phyloP scores from a whole-genome alignment of 2,113 vertebrate genomes.

The Lophius piscatorius region DNA sequence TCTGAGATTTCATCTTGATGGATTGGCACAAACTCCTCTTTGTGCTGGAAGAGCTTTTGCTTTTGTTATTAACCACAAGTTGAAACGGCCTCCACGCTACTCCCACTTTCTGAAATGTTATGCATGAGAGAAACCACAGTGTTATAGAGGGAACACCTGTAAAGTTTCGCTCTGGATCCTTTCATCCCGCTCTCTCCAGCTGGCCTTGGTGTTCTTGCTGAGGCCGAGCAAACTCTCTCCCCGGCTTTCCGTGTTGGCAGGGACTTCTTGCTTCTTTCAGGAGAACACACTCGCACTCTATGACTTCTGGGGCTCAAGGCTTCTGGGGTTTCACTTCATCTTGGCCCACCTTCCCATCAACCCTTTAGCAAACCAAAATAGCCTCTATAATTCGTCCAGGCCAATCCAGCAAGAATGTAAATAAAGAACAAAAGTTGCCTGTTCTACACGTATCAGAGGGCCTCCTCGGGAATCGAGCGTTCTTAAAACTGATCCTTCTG shows the following conservation, averaged over 20 bases:
- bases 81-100: conserved; percentile 1
- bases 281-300: conserved; percentile 53
- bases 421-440: conserved; percentile 75
- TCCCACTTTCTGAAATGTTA: conserved; percentile 3
- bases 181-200: conserved; percentile 18
- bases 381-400: conserved; percentile 69
- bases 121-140: conserved; percentile 14
- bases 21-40: neutral
- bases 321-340: conserved; percentile 69
- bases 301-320: conserved; percentile 50
- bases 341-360: conserved; percentile 71
- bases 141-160: conserved; percentile 36
- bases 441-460: conserved; percentile 65
- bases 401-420: conserved; percentile 73
- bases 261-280: conserved; percentile 53
- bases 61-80: neutral
- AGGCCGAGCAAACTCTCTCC: conserved; percentile 36
- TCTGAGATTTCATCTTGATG: conserved; percentile 19
- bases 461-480: conserved; percentile 56
- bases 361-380: conserved; percentile 67
- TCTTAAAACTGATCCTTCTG: conserved; percentile 65
- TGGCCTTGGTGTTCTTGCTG: conserved; percentile 21
- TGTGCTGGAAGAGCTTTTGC: conserved; percentile 15
- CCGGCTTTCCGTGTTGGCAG: conserved; percentile 41
- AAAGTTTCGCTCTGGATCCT: conserved; percentile 35